phyloP scores from a whole-genome alignment of 1,140 invertebrate species.

The Aplysia californica region DNA sequence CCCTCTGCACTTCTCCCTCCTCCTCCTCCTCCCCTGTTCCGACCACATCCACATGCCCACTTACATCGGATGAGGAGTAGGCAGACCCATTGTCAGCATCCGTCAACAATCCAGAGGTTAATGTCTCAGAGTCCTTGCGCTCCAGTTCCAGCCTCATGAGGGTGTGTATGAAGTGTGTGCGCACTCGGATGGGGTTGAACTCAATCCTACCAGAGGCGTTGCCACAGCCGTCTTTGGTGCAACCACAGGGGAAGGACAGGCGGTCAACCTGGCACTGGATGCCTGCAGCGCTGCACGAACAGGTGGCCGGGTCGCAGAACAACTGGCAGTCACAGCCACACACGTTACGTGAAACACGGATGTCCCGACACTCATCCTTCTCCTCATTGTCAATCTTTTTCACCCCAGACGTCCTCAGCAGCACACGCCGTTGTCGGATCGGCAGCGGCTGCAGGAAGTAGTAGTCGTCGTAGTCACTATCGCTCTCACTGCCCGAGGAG shows the following conservation, averaged over 20 bases:
- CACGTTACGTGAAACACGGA: constrained; percentile 86
- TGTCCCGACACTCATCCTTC: constrained; percentile 94
- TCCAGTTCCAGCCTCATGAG: constrained; percentile 94
- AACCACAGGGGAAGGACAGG: constrained; percentile 96
- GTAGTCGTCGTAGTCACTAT: constrained; percentile 78
- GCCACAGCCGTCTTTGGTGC: constrained; percentile 91
- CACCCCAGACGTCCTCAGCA: constrained; percentile 89
- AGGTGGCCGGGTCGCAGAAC: constrained; percentile 93
- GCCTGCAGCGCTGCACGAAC: constrained; percentile 91
- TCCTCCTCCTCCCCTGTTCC: constrained; percentile 9
- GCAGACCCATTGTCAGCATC: neutral
- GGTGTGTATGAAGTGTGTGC: constrained; percentile 98
- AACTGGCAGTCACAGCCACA: constrained; percentile 96
- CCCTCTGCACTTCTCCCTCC: constrained; percentile 1
- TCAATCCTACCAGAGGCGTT: constrained; percentile 94
- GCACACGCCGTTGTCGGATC: constrained; percentile 86
- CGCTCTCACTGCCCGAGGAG: constrained; percentile 48
- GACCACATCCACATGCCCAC: constrained; percentile 10
- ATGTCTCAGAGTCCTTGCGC: constrained; percentile 74
- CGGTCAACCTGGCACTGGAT: constrained; percentile 98
- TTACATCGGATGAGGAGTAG: neutral
- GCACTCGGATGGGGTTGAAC: constrained; percentile 94
- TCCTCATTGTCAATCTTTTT: constrained; percentile 93
- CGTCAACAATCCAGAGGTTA: neutral
- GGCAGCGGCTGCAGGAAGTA: constrained; percentile 93